phyloP scores from a whole-genome alignment of 2,888 invertebrate species.

The Onchidella celtica region DNA sequence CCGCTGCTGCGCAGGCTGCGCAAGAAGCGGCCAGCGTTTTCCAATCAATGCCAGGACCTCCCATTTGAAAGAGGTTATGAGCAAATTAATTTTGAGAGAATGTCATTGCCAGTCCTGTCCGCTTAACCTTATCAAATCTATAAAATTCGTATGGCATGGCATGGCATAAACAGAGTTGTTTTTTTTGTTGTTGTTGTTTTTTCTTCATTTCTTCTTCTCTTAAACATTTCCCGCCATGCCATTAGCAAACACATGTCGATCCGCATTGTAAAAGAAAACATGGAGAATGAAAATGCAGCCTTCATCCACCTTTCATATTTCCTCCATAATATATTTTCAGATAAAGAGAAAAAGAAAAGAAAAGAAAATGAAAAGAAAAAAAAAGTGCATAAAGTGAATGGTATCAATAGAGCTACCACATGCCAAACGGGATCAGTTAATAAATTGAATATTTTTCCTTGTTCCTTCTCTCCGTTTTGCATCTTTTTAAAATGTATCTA shows the following conservation, averaged over 20 bases:
- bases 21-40: background rate
- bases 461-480: background rate
- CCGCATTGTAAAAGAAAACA: background rate
- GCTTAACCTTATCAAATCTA: constrained; percentile 7
- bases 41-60: background rate
- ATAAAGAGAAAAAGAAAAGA: background rate
- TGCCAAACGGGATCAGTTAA: constrained; percentile 11
- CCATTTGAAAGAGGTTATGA: constrained; percentile 4
- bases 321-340: too few species aligned
- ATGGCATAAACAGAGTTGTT: background rate
- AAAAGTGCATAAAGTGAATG: too few species aligned
- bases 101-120: background rate
- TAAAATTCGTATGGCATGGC: background rate
- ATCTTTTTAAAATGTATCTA: too few species aligned
- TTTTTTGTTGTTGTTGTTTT: background rate
- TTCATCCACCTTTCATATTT: background rate
- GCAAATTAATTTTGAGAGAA: constrained; percentile 14
- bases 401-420: background rate
- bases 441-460: constrained; percentile 6
- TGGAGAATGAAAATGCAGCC: background rate
- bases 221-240: background rate
- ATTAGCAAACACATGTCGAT: background rate
- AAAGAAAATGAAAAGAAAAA: background rate
- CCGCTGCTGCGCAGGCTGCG: too few species aligned
- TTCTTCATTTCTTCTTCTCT: background rate